Percentiles rank a stretch among this genome's conserved stretches.
These are phyloP conservation scores for Lagopus muta DNA, from an alignment of 2,113 vertebrate species.

Conservation along the genomic window DNA sequence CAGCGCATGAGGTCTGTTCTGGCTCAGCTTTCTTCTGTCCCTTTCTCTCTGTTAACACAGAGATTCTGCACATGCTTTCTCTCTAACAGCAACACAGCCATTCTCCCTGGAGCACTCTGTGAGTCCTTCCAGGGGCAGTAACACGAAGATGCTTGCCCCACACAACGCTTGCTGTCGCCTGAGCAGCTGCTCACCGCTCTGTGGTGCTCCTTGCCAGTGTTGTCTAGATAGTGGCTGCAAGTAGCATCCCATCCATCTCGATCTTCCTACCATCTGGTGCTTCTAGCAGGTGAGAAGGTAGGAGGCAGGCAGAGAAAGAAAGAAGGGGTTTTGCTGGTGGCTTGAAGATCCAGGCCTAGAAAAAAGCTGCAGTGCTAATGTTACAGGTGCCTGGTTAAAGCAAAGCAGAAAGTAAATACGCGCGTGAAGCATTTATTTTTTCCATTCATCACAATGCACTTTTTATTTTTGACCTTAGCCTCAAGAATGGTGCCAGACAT, in stretches of 20 bases:
- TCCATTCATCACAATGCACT: conserved; percentile 83
- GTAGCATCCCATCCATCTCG: not conserved
- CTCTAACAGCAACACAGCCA: not conserved
- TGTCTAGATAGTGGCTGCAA: not conserved
- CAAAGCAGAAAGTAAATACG: not conserved
- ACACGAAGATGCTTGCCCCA: rapidly evolving
- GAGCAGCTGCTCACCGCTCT: conserved; percentile 12
- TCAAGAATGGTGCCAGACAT: conserved; percentile 82
- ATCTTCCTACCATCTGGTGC: conserved; percentile 8
- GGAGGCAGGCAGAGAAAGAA: conserved; percentile 17
- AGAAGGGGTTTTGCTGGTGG: conserved; percentile 2
- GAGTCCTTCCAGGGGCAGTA: not conserved
- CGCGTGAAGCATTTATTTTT: conserved; percentile 64
- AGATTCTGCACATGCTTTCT: conserved; percentile 3
- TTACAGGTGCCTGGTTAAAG: conserved; percentile 24
- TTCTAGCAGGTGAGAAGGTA: conserved; percentile 31
- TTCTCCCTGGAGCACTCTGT: not conserved
- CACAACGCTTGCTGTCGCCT: rapidly evolving
- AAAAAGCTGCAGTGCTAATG: not conserved
- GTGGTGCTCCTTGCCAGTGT: not conserved
- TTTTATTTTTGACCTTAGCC: conserved; percentile 83
- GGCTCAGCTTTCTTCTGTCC: conserved; percentile 29
- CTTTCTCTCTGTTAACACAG: conserved; percentile 39
- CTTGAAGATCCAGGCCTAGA: not conserved
- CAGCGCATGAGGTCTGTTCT: not conserved